phyloP scores from a whole-genome alignment of 1,140 invertebrate species.

The Wiebesia pumilae region DNA sequence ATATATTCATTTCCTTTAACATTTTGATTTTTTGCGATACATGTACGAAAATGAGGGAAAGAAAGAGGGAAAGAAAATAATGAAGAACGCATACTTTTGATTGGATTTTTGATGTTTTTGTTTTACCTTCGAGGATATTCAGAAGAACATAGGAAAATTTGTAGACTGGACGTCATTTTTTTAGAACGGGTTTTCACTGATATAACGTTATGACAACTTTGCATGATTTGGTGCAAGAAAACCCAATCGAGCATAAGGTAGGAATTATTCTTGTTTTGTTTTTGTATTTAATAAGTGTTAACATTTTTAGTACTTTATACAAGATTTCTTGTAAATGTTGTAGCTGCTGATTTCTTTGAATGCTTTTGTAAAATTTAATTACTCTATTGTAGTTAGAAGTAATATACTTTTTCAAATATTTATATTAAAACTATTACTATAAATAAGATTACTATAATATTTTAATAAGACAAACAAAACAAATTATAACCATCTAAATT shows the following conservation, averaged over 20 bases:
- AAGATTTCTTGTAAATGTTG: no score
- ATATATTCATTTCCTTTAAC: neutral
- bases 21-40: neutral
- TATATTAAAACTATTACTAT: no score
- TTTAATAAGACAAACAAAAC: no score
- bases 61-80: neutral
- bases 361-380: no score
- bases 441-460: no score
- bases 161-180: neutral
- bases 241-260: constrained; percentile 23
- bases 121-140: neutral
- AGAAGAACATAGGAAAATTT: no score
- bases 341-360: no score
- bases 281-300: neutral
- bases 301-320: neutral
- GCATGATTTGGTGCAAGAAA: neutral
- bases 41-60: neutral
- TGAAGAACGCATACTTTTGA: neutral
- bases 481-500: no score
- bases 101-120: neutral
- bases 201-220: constrained; percentile 22
- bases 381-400: no score
- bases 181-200: neutral
- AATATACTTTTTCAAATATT: no score
- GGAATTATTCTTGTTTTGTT: neutral